Percentiles rank a stretch among this genome's conserved stretches.
phyloP scores from a whole-genome alignment of 1,140 invertebrate genomes.

The Meloidogyne exigua region DNA sequence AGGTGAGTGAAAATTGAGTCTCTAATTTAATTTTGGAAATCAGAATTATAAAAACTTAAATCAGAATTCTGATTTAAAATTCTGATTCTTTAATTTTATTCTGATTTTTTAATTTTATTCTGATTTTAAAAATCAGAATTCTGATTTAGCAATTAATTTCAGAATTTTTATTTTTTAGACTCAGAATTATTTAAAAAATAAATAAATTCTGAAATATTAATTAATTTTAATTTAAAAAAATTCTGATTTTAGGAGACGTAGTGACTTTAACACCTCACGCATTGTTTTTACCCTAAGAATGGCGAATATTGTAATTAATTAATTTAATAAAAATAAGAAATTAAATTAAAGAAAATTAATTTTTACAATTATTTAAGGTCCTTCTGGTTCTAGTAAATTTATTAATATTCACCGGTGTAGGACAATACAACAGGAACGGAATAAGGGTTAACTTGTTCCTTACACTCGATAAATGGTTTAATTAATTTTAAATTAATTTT shows the following conservation, averaged over 20 bases:
- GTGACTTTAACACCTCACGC: constrained; percentile 53
- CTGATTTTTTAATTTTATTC: not conserved
- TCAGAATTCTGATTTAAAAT: too few relatives aligned
- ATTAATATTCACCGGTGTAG: constrained; percentile 56
- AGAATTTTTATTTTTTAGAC: too few relatives aligned
- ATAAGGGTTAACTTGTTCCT: constrained; percentile 40
- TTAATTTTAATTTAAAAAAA: too few relatives aligned
- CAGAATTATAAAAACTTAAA: not conserved
- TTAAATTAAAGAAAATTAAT: not conserved
- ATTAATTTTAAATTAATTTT: not conserved
- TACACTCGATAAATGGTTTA: constrained; percentile 45
- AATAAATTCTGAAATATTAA: too few relatives aligned
- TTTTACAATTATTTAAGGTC: constrained; percentile 3
- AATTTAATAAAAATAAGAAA: not conserved
- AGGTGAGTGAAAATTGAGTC: not conserved
- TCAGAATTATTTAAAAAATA: not conserved
- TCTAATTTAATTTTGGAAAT: not conserved
- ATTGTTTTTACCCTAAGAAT: constrained; percentile 54
- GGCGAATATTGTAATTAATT: constrained; percentile 53
- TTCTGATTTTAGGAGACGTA: constrained; percentile 35
- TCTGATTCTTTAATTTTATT: too few relatives aligned
- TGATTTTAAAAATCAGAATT: not conserved
- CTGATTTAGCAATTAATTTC: not conserved
- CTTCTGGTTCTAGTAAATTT: constrained; percentile 44
- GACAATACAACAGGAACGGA: constrained; percentile 55